Evolutionary conservation across 1,140 invertebrate genomes (phyloP), one percentile per base, ranked within the genome.

Genomic region (Diorhabda elongata): DNA sequence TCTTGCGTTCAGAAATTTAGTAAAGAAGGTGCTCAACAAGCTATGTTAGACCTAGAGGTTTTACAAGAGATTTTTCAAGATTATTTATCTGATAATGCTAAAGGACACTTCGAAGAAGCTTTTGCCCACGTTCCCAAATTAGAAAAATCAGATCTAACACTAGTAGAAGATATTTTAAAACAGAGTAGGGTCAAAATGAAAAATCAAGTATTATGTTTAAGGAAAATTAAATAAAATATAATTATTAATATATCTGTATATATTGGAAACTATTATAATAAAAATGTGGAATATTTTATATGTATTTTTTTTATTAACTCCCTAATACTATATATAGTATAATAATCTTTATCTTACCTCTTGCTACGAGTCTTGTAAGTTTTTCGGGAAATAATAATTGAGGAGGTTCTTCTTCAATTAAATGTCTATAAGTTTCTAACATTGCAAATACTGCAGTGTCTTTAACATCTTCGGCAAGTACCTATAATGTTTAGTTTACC

Each of bases 1-100:
- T 90, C 91, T 47, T 94, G 93, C 80, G 90, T 91, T 47, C 84
- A 85, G 57, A 85, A 85, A 65, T 92, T 92, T 80, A 89, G 86
- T 77, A 79, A 82, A 11, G 79, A 86, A 67, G 91, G 91, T 26
- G 85, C 86, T 61, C 78, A 91, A 62, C 92, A 94, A 82, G 90
- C 89, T 7, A 81, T 82, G 67, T 83, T 85, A 3, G 89, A 91
- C 76, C 85, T 91, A 66, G 80, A 77, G 41, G 84, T 86, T 9
- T 77, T 92, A 41, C 83, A 83, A 72, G 84, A 86, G 58, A 81
- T 86, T 56, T 79, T 89, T 42, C 69, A 77, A 44, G 71, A 73
- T 65, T 88, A 86, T 70, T 82, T 82, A 52, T 88, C 85, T 42
- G 75, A 80, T 4, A 84, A 83, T 76, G 87, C 88, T 58, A 85